Evolutionary conservation across 2,113 vertebrate genomes (phyloP), one percentile per base, ranked within the genome.

Genomic region (Eublepharis macularius): DNA sequence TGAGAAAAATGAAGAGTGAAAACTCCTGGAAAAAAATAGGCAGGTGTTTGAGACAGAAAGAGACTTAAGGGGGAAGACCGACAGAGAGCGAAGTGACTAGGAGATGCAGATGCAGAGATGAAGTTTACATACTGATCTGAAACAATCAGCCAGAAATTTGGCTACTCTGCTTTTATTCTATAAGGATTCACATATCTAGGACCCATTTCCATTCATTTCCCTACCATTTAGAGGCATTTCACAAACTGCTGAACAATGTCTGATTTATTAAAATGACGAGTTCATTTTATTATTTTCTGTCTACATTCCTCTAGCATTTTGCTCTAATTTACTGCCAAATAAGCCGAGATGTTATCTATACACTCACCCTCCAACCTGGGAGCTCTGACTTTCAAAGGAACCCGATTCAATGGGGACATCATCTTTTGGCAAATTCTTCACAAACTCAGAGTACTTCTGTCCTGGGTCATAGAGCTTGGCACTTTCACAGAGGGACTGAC

Each of bases 381-480:
- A 93, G 75, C 54, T 91, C 24, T 94, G 84, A 3, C 91, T 93
- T 86, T 98, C 97, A 85, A 96, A 96, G 6, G 95, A 97, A 87
- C 95, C 95, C 1, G 96, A 95, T 87, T 97, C 97, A 75, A 95
- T 86, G 9, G 90, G 90, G 91, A 95, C 82, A 76, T 93, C 95
- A 81, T 98, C 96, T 19, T 97, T 96, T 19, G 97, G 94, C 72
- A 99, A 93, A 88, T 93, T 97, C 95, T 96, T 97, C 91, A 98
- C 97, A 85, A 98, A 99, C 47, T 98, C 97, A 12, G 96, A 97
- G 92, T 98, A 99, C 87, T 98, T 96, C 85, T 98, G 97, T 54
- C 99, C 99, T 4, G 99, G 99, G 82, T 99, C 98, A 85, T 99
- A 99, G 82, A 97, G 96, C 92, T 99, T 99, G 92, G 98, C 97